A percentile compares a stretch with the other conserved stretches of the same genome.
Evolutionary conservation across 2,113 vertebrate genomes (phyloP).

Genomic region (Trachemys scripta): DNA sequence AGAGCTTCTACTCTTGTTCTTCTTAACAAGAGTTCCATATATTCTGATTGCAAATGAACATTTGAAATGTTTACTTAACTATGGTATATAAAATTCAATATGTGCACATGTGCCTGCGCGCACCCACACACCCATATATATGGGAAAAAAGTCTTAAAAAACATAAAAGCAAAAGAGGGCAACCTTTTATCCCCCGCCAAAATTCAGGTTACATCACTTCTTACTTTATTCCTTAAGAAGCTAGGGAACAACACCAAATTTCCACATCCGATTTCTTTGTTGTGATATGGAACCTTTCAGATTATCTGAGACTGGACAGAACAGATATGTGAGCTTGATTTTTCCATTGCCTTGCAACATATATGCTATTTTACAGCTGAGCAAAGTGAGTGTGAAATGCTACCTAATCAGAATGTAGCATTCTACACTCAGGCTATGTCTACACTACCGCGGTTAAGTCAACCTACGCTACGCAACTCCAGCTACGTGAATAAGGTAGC

Average conservation of each 20-base stretch:
- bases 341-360: neutral
- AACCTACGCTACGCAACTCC: too few species aligned
- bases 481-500: too few species aligned
- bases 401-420: neutral
- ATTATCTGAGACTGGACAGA: neutral
- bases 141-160: neutral
- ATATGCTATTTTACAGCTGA: neutral
- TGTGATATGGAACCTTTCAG: neutral
- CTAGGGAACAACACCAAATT: neutral
- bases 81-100: conserved; percentile 9
- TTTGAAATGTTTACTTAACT: conserved; percentile 43
- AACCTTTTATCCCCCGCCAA: neutral
- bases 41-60: conserved; percentile 38
- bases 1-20: conserved; percentile 6
- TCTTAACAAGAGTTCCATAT: neutral
- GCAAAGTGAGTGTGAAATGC: neutral
- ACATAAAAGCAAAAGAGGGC: neutral
- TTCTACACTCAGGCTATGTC: neutral
- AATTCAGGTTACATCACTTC: neutral
- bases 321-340: neutral
- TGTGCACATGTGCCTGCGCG: neutral
- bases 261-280: neutral
- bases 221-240: neutral
- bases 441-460: too few species aligned
- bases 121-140: neutral